Conservation (phyloP, 2,113 vertebrate genomes). For the Agelaius phoeniceus region DNA sequence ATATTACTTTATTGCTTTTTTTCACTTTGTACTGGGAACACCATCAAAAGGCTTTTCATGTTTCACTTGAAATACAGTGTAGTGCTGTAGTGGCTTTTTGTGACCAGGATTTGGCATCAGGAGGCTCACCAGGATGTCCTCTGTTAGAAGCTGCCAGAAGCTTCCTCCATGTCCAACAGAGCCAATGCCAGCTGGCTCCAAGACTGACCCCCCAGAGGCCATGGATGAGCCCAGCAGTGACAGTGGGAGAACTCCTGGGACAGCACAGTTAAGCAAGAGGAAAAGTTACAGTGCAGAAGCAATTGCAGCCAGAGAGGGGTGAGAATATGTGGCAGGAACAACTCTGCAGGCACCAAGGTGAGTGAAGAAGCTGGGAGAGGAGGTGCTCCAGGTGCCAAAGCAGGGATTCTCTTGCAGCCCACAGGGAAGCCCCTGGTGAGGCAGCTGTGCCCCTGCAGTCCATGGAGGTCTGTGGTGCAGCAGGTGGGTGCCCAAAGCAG, state of each 20-base stretch:
- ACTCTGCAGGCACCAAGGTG: neutral
- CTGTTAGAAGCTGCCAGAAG: neutral
- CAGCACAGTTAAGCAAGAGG: neutral
- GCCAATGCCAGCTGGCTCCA: neutral
- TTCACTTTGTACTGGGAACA: neutral
- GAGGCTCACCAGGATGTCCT: neutral
- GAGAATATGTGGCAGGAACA: neutral
- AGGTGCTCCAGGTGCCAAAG: neutral
- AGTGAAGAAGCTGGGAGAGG: neutral
- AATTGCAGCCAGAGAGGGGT: neutral
- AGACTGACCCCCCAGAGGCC: accelerated
- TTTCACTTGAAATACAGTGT: neutral
- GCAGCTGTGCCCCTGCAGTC: neutral
- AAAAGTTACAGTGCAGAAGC: neutral
- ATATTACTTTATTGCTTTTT: neutral
- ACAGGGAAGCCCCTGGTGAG: accelerated
- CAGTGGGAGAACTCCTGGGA: neutral
- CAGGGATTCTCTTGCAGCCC: neutral
- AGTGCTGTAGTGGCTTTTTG: neutral
- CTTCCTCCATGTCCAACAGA: accelerated
- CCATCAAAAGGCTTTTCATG: neutral
- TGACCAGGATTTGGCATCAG: neutral
- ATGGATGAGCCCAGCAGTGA: neutral
- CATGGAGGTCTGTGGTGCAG: accelerated
- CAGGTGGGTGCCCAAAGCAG: neutral